Percentiles rank a stretch among this genome's conserved stretches.
Evolutionary conservation across 2,113 vertebrate species (phyloP).

Genomic region (Axis porcinus): DNA sequence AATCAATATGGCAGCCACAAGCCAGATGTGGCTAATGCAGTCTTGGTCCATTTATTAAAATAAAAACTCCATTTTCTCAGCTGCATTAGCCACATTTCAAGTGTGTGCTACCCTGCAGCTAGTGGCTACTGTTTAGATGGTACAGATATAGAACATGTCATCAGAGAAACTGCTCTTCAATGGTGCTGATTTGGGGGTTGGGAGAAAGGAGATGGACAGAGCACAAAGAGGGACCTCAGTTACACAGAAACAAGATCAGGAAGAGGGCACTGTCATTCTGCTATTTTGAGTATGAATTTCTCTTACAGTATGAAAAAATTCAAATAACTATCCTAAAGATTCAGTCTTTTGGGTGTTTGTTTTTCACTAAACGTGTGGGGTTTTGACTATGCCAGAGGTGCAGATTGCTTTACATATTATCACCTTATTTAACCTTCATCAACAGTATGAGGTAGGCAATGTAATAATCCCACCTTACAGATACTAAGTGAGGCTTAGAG

Average conservation of each 20-base stretch:
- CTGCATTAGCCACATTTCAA: neutral
- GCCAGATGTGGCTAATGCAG: neutral
- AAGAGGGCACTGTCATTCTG: neutral
- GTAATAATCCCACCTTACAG: too few species aligned
- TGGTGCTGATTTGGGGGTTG: neutral
- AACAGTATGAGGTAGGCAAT: fast-evolving
- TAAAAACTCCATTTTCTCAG: neutral
- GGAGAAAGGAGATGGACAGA: neutral
- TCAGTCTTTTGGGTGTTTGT: neutral
- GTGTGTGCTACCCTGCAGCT: neutral
- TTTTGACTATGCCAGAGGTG: neutral
- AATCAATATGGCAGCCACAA: neutral
- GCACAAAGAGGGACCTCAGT: neutral
- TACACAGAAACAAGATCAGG: neutral
- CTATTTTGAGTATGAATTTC: neutral
- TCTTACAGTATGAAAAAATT: neutral
- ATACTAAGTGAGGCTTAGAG: neutral
- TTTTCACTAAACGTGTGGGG: neutral
- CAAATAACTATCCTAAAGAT: neutral
- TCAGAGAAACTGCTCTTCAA: fast-evolving
- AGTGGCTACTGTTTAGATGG: neutral
- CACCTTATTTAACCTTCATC: neutral
- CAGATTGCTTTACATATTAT: neutral
- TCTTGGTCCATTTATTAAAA: neutral
- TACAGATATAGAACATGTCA: fast-evolving